Base-by-base conservation (phyloP, 2,888 invertebrate species). In the Dermolepida albohirtum region DNA sequence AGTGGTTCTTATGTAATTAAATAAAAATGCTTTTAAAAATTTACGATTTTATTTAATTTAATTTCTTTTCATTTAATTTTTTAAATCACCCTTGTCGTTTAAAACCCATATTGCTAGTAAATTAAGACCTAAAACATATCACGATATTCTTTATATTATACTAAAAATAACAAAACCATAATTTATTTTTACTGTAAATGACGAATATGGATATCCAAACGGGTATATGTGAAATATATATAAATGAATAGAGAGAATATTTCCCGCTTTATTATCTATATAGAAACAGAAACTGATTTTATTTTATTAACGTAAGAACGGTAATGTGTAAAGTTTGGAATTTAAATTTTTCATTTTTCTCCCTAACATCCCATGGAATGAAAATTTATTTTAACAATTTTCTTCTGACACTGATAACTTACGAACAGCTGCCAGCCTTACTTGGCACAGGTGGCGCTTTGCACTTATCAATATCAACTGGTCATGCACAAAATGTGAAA, bases 341-440 rank as follows among this genome's bases (percentile, higher is more conserved):
- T 65, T 65, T 54, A 65, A 65, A 65, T 65, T 65, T 65, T 65
- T 65, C 64, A 65, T 65, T 65, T 65, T 65, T 47, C 59, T 39
- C 47, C 59, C 47, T 29, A 5, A 41, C 64, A 17, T 16, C 50
- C 27, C 50, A 34, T 29, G 59, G 68, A 50, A 64, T 39, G 68
- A 68, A 64, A 68, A 68, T 68, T 67, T 67, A 67, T 67, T 68
- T 68, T 68, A 68, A 68, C 68, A 64, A 68, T 68, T 68, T 64
- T 54, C 64, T 52, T 43, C 63, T 64, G 68, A 68, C 68, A 68
- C 64, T 68, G 68, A 68, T 68, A 68, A 68, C 68, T 68, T 68
- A 64, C 64, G 54, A 68, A 57, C 68, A 68, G 68, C 66, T 67
- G 66, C 59, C 44, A 29, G 41, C 66, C 52, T 16, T 41, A 40